phyloP scores from a whole-genome alignment of 2,797 vertebrate genomes.

The Podargus strigoides region DNA sequence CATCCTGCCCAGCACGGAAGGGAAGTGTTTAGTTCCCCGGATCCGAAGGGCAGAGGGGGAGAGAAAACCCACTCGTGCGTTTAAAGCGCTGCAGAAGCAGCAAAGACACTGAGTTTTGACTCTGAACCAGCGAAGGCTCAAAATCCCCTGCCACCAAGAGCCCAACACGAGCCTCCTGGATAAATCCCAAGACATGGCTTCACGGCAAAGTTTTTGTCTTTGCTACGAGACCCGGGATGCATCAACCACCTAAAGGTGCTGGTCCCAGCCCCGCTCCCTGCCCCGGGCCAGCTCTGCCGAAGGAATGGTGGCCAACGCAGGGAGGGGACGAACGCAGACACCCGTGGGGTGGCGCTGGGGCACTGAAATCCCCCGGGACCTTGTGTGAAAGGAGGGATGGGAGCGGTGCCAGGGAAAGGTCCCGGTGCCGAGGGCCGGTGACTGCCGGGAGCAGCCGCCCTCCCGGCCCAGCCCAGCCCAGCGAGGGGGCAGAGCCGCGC shows the following conservation, averaged over 20 bases:
- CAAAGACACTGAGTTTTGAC: background rate
- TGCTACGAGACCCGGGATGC: background rate
- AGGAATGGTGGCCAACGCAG: too few relatives aligned
- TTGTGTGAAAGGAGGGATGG: rapidly evolving
- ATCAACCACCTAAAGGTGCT: background rate
- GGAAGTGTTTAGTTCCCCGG: too few relatives aligned
- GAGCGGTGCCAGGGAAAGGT: background rate
- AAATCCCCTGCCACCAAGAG: background rate
- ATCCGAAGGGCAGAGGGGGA: background rate
- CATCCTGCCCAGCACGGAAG: too few relatives aligned
- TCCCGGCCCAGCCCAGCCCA: too few relatives aligned
- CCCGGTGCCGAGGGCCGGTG: background rate
- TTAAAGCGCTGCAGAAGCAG: background rate
- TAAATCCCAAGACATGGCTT: rapidly evolving
- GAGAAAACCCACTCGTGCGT: background rate
- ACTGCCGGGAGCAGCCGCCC: background rate
- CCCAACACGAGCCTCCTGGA: rapidly evolving
- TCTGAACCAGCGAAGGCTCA: background rate
- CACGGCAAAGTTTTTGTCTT: rapidly evolving
- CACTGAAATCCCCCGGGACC: background rate
- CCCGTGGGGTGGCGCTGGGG: background rate
- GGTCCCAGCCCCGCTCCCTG: too few relatives aligned
- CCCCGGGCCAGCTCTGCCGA: too few relatives aligned
- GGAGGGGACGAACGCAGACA: too few relatives aligned
- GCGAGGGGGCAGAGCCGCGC: too few relatives aligned